Base-by-base conservation (phyloP, 2,888 invertebrate genomes). In the Cantharis rufa region DNA sequence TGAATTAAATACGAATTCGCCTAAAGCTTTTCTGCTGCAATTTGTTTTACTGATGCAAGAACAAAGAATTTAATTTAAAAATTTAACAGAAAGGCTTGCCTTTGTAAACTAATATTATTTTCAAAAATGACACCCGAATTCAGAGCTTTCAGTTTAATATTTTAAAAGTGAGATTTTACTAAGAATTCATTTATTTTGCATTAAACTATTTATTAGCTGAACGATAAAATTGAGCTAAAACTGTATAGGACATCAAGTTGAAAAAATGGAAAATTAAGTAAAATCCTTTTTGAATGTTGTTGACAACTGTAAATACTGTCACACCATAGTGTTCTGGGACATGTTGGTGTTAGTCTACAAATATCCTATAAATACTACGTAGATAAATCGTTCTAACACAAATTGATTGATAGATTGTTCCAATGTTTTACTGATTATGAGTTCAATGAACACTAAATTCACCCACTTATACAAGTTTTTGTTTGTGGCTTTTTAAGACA, bases 391-490 rank as follows among this genome's bases (percentile, higher is more conserved):
- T 66, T 66, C 64, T 66, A 66, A 66, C 64, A 66, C 64, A 66
- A 66, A 66, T 66, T 66, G 64, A 66, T 66, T 66, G 64, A 66
- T 66, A 66, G 64, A 66, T 66, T 66, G 64, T 66, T 66, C 18
- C 64, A 66, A 66, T 66, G 64, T 66, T 66, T 66, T 66, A 21
- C 64, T 66, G 64, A 66, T 66, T 66, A 66, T 66, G 24, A 66
- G 64, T 66, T 66, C 64, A 66, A 66, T 21, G 64, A 66, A 66
- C 64, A 66, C 64, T 66, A 66, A 66, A 66, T 66, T 66, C 64
- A 66, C 64, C 64, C 64, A 66, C 64, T 66, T 21, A 24, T 66
- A 21, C 64, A 66, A 66, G 64, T 66, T 66, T 66, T 66, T 66
- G 64, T 66, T 24, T 66, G 21, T 24, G 10, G 18, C 5, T 21